Evolutionary conservation across 1,140 invertebrate species (phyloP).

Genomic region (Lepidostoma basale): DNA sequence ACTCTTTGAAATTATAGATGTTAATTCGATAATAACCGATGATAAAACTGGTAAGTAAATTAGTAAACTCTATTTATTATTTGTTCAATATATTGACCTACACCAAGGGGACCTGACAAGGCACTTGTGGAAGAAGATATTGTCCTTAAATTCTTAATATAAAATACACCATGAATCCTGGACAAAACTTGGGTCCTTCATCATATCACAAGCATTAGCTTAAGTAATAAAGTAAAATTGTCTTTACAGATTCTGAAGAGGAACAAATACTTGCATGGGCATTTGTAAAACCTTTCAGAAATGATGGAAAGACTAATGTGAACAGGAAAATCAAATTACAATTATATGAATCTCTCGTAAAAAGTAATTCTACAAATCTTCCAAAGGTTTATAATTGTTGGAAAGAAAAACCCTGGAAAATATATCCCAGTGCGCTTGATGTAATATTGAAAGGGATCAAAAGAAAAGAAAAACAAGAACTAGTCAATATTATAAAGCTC

Average conservation of each 20-base stretch:
- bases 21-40: slow-evolving; percentile 5
- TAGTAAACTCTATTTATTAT: no score
- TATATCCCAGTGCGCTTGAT: slow-evolving; percentile 49
- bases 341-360: slow-evolving; percentile 45
- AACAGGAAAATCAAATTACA: slow-evolving; percentile 49
- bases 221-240: no score
- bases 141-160: no score
- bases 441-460: slow-evolving; percentile 45
- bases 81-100: no score
- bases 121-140: no score
- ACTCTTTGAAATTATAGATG: slow-evolving; percentile 50
- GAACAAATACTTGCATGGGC: slow-evolving; percentile 49
- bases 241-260: slow-evolving; percentile 41
- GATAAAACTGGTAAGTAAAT: no score
- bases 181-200: no score
- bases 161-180: no score
- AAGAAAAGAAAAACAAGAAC: slow-evolving; percentile 24
- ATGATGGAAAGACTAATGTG: slow-evolving; percentile 42
- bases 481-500: slow-evolving; percentile 39
- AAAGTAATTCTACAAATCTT: slow-evolving; percentile 29
- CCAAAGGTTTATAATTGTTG: slow-evolving; percentile 47
- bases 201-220: no score
- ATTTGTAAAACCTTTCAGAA: slow-evolving; percentile 48
- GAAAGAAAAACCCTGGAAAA: slow-evolving; percentile 47
- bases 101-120: no score